A percentile compares a stretch with the other conserved stretches of the same genome.
Evolutionary conservation across 2,113 vertebrate genomes (phyloP).

Genomic region (Petrocephalus microphthalmus): DNA sequence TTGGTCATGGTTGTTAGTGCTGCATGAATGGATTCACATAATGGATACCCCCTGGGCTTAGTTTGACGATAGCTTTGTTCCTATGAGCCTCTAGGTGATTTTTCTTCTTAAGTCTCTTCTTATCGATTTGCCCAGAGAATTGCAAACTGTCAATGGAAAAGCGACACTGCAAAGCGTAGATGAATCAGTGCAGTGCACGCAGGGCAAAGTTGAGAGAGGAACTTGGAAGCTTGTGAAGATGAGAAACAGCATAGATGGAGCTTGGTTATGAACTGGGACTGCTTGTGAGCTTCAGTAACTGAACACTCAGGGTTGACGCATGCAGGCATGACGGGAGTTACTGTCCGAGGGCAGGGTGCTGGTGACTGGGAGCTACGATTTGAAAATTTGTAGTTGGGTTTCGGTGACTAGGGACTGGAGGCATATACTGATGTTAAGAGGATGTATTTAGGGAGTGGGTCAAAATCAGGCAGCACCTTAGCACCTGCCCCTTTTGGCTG

Average conservation of each 20-base stretch:
- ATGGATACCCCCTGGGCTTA: neutral
- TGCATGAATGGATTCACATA: slow-evolving; percentile 19
- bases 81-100: neutral
- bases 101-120: neutral
- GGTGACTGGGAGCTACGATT: neutral
- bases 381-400: neutral
- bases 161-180: neutral
- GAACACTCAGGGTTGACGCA: neutral
- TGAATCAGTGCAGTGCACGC: no score
- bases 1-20: slow-evolving; percentile 22
- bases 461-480: neutral
- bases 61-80: slow-evolving; percentile 1
- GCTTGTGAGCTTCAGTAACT: neutral
- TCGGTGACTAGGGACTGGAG: neutral
- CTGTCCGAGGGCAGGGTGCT: neutral
- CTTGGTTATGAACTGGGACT: neutral
- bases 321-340: neutral
- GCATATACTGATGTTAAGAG: neutral
- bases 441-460: neutral
- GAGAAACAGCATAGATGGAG: neutral
- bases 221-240: neutral
- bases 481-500: neutral
- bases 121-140: neutral
- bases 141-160: neutral
- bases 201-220: neutral